These are phyloP conservation scores for Balanococcus diminutus DNA, from an alignment of 2,888 invertebrate genomes.

Conservation along the genomic window DNA sequence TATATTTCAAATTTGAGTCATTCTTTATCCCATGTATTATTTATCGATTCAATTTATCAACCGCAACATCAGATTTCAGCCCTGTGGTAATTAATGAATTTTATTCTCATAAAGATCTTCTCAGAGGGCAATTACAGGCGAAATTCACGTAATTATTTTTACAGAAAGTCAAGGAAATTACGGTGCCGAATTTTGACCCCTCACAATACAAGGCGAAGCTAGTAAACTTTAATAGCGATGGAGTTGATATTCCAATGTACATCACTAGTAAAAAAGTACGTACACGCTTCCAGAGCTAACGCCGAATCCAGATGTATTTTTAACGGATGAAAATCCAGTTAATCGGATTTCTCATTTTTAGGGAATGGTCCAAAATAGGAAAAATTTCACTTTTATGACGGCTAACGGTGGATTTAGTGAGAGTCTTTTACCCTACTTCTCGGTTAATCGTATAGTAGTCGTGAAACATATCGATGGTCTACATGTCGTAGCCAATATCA, in stretches of 20 bases:
- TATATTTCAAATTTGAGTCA: constrained; percentile 93
- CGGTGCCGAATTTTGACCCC: constrained; percentile 81
- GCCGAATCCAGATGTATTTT: not conserved
- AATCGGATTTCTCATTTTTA: constrained; percentile 61
- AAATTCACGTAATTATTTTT: constrained; percentile 50
- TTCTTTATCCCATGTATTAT: constrained; percentile 89
- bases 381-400: constrained; percentile 83
- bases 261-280: constrained; percentile 82
- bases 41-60: constrained; percentile 69
- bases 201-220: constrained; percentile 82
- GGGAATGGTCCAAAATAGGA: constrained; percentile 71
- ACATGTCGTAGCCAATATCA: constrained; percentile 88
- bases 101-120: not conserved
- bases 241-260: constrained; percentile 95
- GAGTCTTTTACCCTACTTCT: constrained; percentile 87
- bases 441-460: constrained; percentile 83
- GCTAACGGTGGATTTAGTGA: constrained; percentile 99
- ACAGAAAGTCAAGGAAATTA: constrained; percentile 83
- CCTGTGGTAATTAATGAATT: constrained; percentile 68
- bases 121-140: not conserved
- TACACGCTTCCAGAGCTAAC: no score
- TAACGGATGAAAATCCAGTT: constrained; percentile 51
- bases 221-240: constrained; percentile 89
- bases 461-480: constrained; percentile 88
- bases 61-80: constrained; percentile 65